phyloP scores from a whole-genome alignment of 2,888 invertebrate genomes.

The Scaptomyza tumidula region DNA sequence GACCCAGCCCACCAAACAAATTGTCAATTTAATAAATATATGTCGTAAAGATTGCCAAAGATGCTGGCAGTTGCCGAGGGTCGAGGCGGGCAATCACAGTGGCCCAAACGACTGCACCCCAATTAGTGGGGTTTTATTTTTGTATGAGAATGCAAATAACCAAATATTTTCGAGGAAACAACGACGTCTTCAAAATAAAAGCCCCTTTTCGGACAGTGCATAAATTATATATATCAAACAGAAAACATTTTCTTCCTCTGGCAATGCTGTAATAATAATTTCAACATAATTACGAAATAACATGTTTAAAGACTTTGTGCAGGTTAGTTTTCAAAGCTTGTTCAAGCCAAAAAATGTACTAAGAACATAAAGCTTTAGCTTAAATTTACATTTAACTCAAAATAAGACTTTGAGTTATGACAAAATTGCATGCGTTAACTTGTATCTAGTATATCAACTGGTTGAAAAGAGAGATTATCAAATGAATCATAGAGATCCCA shows the following conservation, averaged over 20 bases:
- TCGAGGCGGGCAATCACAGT: constrained; percentile 33
- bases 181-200: constrained; percentile 7
- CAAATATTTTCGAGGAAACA: constrained; percentile 8
- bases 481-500: too few relatives aligned
- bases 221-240: neutral
- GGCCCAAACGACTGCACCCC: constrained; percentile 53
- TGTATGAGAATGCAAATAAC: constrained; percentile 30
- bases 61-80: constrained; percentile 36
- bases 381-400: too few relatives aligned
- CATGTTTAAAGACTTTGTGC: neutral
- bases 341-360: too few relatives aligned
- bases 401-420: too few relatives aligned
- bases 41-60: constrained; percentile 37
- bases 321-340: too few relatives aligned
- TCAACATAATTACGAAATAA: neutral
- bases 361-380: too few relatives aligned
- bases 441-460: too few relatives aligned
- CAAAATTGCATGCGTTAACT: too few relatives aligned
- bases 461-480: too few relatives aligned
- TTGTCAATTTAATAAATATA: constrained; percentile 70
- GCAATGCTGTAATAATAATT: neutral
- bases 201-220: neutral
- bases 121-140: constrained; percentile 66
- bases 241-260: neutral
- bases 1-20: constrained; percentile 34